Evolutionary conservation across 2,797 vertebrate genomes (phyloP), one percentile per base, ranked within the genome.

Genomic region (Tolypeutes matacus): DNA sequence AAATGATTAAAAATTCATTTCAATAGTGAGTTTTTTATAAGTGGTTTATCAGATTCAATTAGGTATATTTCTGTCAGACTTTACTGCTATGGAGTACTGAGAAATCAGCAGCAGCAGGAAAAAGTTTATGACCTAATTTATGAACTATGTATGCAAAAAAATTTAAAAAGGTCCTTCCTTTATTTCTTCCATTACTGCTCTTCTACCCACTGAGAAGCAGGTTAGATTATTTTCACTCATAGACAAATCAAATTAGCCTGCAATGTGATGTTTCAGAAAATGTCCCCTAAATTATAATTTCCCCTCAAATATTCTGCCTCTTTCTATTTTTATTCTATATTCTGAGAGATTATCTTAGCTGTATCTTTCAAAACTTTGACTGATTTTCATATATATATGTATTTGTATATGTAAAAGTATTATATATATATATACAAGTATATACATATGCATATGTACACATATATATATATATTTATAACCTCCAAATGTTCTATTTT

Each of bases 211-310:
- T 93, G 36, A 94, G 42, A 80, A 73, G n/a, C 42, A 84, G 6
- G 7, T 86, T 89, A 84, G 70, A 39, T 56, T 92, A 18, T 84
- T 94, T 96, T 84, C 15, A 69, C 53, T 64, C 72, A 69, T 15
- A 31, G 23, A 84, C 18, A 64, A 92, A 60, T 64, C 21, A 78
- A 86, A 82, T 67, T 86, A 75, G 2, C 23, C 64, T 80, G n/a
- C 84, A 21, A 87, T n/a, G 4, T 60, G 12, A 12, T 87, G 70
- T 67, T 72, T 23, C 2, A 62, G 81, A 93, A n/a, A 36, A 25
- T 1, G n/a, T 0, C 14, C 3, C 75, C 27, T 81, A 76, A 81
- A 94, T 70, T 39, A 39, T 70, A 78, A 76, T 51, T 78, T 92
- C 34, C 25, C 51, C 25, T 83, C 23, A 31, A n/a, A 17, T 81